Evolutionary conservation across 1,140 invertebrate genomes (phyloP).

Genomic region (Ceratina calcarata): DNA sequence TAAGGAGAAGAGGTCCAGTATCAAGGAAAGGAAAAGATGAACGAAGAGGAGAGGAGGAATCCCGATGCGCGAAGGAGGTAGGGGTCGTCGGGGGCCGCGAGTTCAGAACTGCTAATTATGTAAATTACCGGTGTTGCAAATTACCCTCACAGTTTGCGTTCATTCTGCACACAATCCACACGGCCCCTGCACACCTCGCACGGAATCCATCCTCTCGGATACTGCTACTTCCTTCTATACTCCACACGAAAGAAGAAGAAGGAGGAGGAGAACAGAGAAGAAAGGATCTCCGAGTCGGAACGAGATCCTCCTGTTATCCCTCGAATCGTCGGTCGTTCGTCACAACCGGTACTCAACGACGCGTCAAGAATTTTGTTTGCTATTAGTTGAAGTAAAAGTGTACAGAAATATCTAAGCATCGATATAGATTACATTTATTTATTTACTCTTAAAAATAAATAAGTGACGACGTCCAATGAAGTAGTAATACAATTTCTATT

Average conservation of each 20-base stretch:
- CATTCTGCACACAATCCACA: slow-evolving; percentile 80
- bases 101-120: slow-evolving; percentile 81
- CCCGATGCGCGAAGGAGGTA: slow-evolving; percentile 8
- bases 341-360: slow-evolving; percentile 63
- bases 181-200: slow-evolving; percentile 70
- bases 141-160: slow-evolving; percentile 81
- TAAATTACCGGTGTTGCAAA: slow-evolving; percentile 81
- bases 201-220: slow-evolving; percentile 76
- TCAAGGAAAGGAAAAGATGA: slow-evolving; percentile 12
- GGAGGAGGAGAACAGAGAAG: slow-evolving; percentile 38
- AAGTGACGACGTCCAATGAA: no score
- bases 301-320: slow-evolving; percentile 39
- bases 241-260: not conserved
- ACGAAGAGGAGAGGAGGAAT: slow-evolving; percentile 8
- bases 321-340: slow-evolving; percentile 52
- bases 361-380: not conserved
- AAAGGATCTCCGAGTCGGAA: slow-evolving; percentile 46
- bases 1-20: not conserved
- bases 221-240: slow-evolving; percentile 74
- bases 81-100: slow-evolving; percentile 62
- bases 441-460: no score
- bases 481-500: no score
- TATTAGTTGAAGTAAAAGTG: no score
- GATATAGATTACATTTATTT: no score
- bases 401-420: no score